phyloP scores from a whole-genome alignment of 2,888 invertebrate genomes.

The Pterostichus madidus region DNA sequence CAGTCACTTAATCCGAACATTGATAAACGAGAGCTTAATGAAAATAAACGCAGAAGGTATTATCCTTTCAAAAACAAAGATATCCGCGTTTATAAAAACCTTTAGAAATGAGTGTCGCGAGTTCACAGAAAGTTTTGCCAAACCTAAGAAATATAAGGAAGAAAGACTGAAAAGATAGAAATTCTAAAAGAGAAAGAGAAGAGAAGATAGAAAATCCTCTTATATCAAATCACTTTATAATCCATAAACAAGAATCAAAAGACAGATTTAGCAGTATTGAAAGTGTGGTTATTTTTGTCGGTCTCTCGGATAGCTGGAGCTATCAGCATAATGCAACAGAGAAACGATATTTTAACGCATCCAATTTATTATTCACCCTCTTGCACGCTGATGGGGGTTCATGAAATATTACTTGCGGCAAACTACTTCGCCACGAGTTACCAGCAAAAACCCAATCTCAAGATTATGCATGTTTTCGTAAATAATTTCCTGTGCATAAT shows the following conservation, averaged over 20 bases:
- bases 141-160: neutral
- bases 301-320: neutral
- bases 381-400: slow-evolving; percentile 56
- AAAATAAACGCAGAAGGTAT: neutral
- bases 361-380: slow-evolving; percentile 63
- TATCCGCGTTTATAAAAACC: slow-evolving; percentile 31
- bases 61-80: slow-evolving; percentile 33
- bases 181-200: neutral
- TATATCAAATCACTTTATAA: slow-evolving; percentile 45
- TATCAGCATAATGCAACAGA: slow-evolving; percentile 56
- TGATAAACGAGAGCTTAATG: too few relatives aligned
- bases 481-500: slow-evolving; percentile 50
- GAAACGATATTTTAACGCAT: slow-evolving; percentile 58
- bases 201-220: slow-evolving; percentile 38
- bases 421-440: slow-evolving; percentile 33
- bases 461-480: slow-evolving; percentile 45
- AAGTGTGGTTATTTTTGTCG: neutral
- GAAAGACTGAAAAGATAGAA: slow-evolving; percentile 18
- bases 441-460: slow-evolving; percentile 52
- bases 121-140: slow-evolving; percentile 27
- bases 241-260: slow-evolving; percentile 46
- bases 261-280: slow-evolving; percentile 20
- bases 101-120: slow-evolving; percentile 24
- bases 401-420: slow-evolving; percentile 58
- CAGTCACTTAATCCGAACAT: too few relatives aligned